Evolutionary conservation across 2,888 invertebrate genomes (phyloP).

Genomic region (Zootermopsis nevadensis): DNA sequence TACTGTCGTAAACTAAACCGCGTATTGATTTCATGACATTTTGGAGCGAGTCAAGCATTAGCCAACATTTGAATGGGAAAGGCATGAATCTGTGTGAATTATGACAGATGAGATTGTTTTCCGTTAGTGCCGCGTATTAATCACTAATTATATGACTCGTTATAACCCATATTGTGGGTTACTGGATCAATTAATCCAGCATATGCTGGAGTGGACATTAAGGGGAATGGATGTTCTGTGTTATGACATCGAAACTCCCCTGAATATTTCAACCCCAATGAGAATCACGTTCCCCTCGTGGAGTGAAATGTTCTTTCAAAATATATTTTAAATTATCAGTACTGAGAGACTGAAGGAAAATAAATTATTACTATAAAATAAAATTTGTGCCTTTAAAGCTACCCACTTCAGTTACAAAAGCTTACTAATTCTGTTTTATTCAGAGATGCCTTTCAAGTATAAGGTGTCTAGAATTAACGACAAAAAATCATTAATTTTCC

Average conservation of each 20-base stretch:
- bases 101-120: slow-evolving; percentile 10
- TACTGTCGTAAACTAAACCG: not conserved
- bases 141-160: slow-evolving; percentile 1
- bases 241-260: not conserved
- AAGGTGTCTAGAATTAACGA: no score
- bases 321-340: no score
- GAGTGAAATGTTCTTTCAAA: no score
- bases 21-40: not conserved
- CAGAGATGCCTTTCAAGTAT: no score
- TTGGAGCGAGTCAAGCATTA: not conserved
- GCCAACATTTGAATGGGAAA: not conserved
- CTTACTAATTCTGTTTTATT: no score
- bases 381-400: no score
- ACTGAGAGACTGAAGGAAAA: no score
- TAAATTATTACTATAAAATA: no score
- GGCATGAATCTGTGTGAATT: slow-evolving; percentile 13
- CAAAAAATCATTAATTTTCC: no score
- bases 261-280: no score
- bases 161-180: slow-evolving; percentile 12
- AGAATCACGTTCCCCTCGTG: no score
- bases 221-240: not conserved
- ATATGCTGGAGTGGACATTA: not conserved
- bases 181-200: slow-evolving; percentile 4
- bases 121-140: not conserved
- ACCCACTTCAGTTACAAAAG: no score